phyloP scores from a whole-genome alignment of 2,888 invertebrate species.

The Ditula angustiorana region DNA sequence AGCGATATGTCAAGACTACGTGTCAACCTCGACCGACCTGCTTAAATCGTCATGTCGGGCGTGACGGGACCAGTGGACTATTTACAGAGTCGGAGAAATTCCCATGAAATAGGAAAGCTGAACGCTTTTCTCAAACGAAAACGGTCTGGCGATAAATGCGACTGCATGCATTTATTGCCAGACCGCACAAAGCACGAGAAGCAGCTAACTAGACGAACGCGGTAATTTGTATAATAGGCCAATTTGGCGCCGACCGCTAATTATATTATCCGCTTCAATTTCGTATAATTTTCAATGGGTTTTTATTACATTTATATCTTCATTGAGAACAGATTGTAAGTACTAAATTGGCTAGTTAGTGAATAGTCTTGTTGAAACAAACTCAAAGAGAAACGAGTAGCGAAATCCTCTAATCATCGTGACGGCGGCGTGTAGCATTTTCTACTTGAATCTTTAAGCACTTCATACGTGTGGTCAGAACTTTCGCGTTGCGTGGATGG shows the following conservation, averaged over 20 bases:
- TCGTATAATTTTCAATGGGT: constrained; percentile 1
- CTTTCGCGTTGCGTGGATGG: constrained; percentile 14
- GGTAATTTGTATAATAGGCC: constrained; percentile 28
- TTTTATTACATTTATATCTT: constrained; percentile 7
- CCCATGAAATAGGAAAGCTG: constrained; percentile 20
- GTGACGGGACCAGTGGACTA: background rate
- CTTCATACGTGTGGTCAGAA: background rate
- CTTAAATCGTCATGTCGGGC: background rate
- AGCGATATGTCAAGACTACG: too few relatives aligned
- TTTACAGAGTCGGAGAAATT: background rate
- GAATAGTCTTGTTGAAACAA: background rate
- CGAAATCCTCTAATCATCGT: background rate
- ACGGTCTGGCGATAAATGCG: background rate
- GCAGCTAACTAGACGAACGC: background rate
- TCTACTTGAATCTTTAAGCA: background rate
- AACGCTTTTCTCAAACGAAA: background rate
- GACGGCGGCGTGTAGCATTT: background rate
- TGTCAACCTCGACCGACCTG: background rate
- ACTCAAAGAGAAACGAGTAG: background rate
- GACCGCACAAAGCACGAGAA: background rate
- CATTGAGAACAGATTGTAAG: background rate
- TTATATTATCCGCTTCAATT: constrained; percentile 23
- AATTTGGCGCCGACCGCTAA: constrained; percentile 25
- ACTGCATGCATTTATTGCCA: background rate
- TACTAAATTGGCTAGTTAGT: background rate